Conservation (phyloP, 2,888 invertebrate species). For the Uloborus plumipes region DNA sequence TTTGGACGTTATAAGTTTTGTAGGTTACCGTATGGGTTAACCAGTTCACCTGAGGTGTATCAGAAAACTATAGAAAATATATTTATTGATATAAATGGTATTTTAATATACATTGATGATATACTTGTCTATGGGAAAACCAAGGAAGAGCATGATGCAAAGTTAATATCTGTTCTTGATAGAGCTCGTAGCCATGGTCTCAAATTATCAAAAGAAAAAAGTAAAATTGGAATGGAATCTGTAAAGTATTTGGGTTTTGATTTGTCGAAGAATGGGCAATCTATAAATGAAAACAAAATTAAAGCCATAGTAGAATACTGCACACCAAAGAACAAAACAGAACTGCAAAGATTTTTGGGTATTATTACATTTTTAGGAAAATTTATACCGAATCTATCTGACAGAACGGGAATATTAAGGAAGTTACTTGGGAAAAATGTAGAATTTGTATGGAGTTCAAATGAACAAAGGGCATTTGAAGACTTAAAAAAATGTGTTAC, state of each 20-base stretch:
- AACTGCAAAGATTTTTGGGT: constrained; percentile 51
- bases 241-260: constrained; percentile 6
- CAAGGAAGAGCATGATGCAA: neutral
- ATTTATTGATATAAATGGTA: neutral
- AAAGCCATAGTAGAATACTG: constrained; percentile 17
- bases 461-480: constrained; percentile 8
- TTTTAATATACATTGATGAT: constrained; percentile 7
- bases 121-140: neutral
- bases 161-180: neutral
- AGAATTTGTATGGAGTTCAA: constrained; percentile 4
- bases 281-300: constrained; percentile 1
- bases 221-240: neutral
- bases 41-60: too few species aligned
- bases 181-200: neutral
- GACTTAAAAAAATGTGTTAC: constrained; percentile 4
- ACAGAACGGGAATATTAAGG: neutral
- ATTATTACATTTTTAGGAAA: constrained; percentile 41
- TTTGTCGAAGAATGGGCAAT: neutral
- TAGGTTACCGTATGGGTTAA: too few species aligned
- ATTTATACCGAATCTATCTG: constrained; percentile 26
- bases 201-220: neutral
- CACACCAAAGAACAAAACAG: constrained; percentile 21
- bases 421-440: constrained; percentile 12
- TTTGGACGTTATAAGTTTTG: too few species aligned
- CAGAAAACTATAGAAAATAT: too few species aligned